Base-by-base conservation (phyloP, 2,797 vertebrate genomes). In the Siniperca undulata region DNA sequence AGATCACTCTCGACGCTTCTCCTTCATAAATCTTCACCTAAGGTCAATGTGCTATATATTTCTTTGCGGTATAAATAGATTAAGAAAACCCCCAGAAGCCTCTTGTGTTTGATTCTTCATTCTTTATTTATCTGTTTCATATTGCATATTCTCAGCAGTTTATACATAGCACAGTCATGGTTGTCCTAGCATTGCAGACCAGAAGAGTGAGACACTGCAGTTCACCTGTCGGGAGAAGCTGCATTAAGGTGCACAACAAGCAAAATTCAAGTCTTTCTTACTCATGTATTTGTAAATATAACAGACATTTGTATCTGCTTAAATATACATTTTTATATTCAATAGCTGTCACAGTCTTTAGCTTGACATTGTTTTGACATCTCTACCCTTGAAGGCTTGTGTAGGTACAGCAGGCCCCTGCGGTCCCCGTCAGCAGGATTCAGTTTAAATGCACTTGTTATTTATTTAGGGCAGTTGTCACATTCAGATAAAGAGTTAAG, bases 381-480 rank as follows among this genome's bases (percentile, higher is more conserved):
- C 86, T 76, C 82, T 91, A 74, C 88, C 92, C 85, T 90, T 83
- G 82, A 93, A 93, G 93, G 89, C 89, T 87, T 53, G 52, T 86
- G 80, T 81, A 85, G 88, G 82, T 77, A 78, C 85, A 89, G 82
- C 85, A 84, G 84, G 85, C 76, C 88, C 72, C 87, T 83, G 85
- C 79, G 7, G 78, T 55, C 65, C 81, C 78, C 8, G n/a, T 81
- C 86, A 80, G 81, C 20, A n/a, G 85, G 88, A 90, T 86, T 87
- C 64, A 48, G 89, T 94, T 95, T 97, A 95, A 97, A 97, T 97
- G 97, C 97, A 98, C 97, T 97, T 98, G 94, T 91, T 92, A 91
- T 88, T 83, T 36, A 78, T 91, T 93, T 94, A 93, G 93, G 94
- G 93, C 70, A 53, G 88, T 91, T 83, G 86, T 93, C 93, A 95